A percentile compares a stretch with the other conserved stretches of the same genome.
Evolutionary conservation across 1,140 invertebrate species (phyloP).

Genomic region (Aphelenchoides fujianensis): DNA sequence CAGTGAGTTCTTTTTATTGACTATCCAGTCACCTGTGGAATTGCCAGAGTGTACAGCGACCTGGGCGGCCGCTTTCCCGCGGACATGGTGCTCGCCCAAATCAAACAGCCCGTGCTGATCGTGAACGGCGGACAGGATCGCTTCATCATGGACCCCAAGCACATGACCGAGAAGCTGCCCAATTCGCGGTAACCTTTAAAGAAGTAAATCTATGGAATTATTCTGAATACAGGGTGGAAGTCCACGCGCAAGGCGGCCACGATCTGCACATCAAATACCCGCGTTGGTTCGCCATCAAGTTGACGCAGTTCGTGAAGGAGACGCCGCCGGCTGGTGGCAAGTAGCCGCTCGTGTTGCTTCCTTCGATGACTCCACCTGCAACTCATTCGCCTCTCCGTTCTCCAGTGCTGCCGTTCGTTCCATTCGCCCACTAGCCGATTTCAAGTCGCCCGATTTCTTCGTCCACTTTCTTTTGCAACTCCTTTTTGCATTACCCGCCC

Average conservation of each 20-base stretch:
- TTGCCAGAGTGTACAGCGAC: conserved; percentile 53
- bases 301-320: conserved; percentile 28
- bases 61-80: conserved; percentile 58
- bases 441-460: too few species aligned
- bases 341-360: too few species aligned
- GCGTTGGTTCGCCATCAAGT: conserved; percentile 51
- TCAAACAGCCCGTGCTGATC: conserved; percentile 55
- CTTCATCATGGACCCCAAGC: conserved; percentile 57
- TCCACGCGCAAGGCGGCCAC: conserved; percentile 59
- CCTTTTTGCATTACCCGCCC: too few species aligned
- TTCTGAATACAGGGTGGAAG: conserved; percentile 52
- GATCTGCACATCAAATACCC: conserved; percentile 60
- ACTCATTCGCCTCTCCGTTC: too few species aligned
- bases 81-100: conserved; percentile 45
- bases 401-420: too few species aligned
- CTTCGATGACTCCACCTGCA: too few species aligned
- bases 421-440: too few species aligned
- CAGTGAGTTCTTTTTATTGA: conserved; percentile 36
- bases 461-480: too few species aligned
- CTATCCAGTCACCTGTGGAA: neutral
- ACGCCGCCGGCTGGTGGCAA: conserved; percentile 27
- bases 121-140: conserved; percentile 56
- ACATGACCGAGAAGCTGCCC: conserved; percentile 45
- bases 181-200: conserved; percentile 38
- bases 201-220: neutral